Base-by-base conservation (phyloP, 2,797 vertebrate genomes). In the Sitta carolinensis region DNA sequence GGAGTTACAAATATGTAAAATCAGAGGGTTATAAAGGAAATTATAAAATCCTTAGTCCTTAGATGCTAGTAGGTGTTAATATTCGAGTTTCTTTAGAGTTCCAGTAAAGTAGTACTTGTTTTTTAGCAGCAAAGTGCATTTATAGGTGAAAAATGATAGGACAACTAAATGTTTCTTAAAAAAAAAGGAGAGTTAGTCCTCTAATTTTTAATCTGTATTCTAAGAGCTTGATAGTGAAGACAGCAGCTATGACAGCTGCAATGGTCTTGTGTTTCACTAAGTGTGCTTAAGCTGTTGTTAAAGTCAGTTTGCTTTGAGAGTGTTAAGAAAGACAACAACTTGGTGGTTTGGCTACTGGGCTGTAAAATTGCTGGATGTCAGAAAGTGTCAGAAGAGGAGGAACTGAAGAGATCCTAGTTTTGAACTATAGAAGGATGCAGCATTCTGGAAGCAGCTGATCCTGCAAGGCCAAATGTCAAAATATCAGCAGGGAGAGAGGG, bases 361-460 rank as follows among this genome's bases (percentile, higher is more conserved):
- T 78, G 30, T 84, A 90, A 92, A 92, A 80, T 36, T 89, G 29
- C 25, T 93, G 34, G 32, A 52, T 81, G 45, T 58, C 55, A 90
- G 30, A 70, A 83, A 59, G 68, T 79, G 47, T 77, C 34, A 52
- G 48, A 94, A 87, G 42, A 86, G 26, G 18, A 89, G 19, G 12
- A 93, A 68, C 26, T 75, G 47, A 73, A 88, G 47, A 93, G 38
- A 77, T 38, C 40, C 64, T 87, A 55, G 77, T 94, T 92, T 79
- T 69, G 72, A 89, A 74, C 32, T 7, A n/a, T 18, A 48, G 40
- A 72, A 81, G 81, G 84, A 47, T 61, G 64, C 42, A 64, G 45
- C 23, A 55, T 64, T 87, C 82, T 27, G 17, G n/a, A 77, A 81
- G 55, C 62, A 80, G 34, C 34, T 63, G 69, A 82, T 90, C 55